These are phyloP conservation scores for Strix aluco DNA, from an alignment of 2,113 vertebrate genomes.

Conservation along the genomic window DNA sequence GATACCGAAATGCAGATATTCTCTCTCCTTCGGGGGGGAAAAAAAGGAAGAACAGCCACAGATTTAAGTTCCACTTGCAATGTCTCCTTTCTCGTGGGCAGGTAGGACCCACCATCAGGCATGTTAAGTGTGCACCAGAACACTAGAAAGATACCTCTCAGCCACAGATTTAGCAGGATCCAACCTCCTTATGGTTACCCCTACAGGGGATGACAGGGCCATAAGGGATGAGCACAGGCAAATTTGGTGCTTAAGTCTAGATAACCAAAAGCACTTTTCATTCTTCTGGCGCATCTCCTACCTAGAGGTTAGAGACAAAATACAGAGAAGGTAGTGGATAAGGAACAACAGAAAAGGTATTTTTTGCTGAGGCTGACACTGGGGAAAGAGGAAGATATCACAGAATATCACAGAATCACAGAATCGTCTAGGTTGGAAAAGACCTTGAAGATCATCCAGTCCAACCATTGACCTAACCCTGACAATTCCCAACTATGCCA, in stretches of 20 bases:
- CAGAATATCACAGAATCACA: no score
- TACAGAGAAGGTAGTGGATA: neutral
- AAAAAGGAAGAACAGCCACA: neutral
- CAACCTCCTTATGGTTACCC: neutral
- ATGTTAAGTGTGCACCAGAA: neutral
- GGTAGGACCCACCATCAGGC: neutral
- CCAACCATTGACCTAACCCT: no score
- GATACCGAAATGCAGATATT: neutral
- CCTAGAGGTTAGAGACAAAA: neutral
- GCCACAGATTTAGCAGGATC: neutral
- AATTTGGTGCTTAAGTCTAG: neutral
- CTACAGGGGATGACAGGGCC: accelerated
- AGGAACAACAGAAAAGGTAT: neutral
- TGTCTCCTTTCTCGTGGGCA: neutral
- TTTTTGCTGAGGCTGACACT: neutral
- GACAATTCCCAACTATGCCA: no score
- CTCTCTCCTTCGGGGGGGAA: neutral
- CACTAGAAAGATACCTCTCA: neutral
- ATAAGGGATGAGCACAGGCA: neutral
- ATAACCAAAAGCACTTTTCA: neutral
- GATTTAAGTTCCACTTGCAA: neutral
- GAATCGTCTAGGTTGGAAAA: no score
- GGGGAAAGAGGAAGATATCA: neutral
- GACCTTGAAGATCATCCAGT: no score
- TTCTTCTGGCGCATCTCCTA: accelerated